These are phyloP conservation scores for Pampus argenteus DNA, from an alignment of 2,797 vertebrate species.

Conservation along the genomic window DNA sequence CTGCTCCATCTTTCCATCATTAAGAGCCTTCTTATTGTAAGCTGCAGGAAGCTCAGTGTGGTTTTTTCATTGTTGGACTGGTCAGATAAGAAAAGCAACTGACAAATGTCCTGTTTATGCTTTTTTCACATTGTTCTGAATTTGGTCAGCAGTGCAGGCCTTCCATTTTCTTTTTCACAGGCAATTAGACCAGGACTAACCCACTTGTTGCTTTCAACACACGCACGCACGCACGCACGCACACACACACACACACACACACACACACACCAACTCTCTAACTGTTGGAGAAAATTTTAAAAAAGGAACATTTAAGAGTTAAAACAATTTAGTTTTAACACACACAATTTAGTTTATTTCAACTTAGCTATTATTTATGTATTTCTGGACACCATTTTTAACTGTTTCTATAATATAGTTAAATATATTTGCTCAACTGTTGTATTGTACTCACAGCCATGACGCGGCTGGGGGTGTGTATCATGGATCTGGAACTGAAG, in stretches of 20 bases:
- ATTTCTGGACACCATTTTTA: neutral
- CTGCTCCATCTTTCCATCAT: conserved; percentile 7
- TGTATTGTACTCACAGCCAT: conserved; percentile 80
- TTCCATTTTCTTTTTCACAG: conserved; percentile 11
- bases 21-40: neutral
- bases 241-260: too few relatives aligned
- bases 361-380: neutral
- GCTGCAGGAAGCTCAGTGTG: conserved; percentile 49
- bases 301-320: too few relatives aligned
- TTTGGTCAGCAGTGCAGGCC: conserved; percentile 1
- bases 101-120: conserved; percentile 60
- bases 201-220: neutral
- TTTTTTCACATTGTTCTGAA: conserved; percentile 61
- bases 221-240: too few relatives aligned
- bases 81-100: conserved; percentile 15
- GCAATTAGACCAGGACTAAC: conserved; percentile 12
- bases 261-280: too few relatives aligned
- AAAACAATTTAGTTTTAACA: too few relatives aligned
- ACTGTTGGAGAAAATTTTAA: too few relatives aligned
- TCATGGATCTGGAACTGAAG: conserved; percentile 85
- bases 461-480: conserved; percentile 74
- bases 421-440: neutral
- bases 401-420: neutral
- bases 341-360: neutral
- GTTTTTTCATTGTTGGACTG: conserved; percentile 35